Percentiles rank a stretch among this genome's conserved stretches.
Conservation (phyloP, 2,113 vertebrate species). For the Vimba vimba region DNA sequence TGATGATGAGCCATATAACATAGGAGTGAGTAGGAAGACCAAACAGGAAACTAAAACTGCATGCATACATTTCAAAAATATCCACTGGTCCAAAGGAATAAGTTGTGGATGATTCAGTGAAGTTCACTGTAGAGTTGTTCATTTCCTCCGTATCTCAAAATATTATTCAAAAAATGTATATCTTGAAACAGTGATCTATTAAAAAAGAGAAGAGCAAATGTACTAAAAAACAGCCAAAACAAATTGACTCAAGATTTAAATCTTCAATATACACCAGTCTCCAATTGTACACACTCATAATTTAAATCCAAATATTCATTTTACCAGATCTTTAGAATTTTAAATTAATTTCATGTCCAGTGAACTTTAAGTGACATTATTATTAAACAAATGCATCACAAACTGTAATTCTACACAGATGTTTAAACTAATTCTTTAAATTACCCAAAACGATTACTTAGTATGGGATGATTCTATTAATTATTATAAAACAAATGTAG, state of each 20-base stretch:
- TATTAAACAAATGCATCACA: not conserved
- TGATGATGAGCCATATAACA: constrained; percentile 15
- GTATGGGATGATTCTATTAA: not conserved
- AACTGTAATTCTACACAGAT: not conserved
- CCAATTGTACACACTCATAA: not conserved
- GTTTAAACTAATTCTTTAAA: not conserved
- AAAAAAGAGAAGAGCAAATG: not conserved
- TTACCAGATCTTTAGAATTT: too few species aligned
- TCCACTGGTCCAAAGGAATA: not conserved
- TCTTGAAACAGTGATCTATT: not conserved
- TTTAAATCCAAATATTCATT: not conserved
- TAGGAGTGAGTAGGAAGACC: constrained; percentile 21
- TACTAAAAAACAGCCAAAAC: not conserved
- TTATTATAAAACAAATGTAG: not conserved
- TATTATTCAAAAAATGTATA: not conserved
- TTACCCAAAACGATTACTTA: too few species aligned
- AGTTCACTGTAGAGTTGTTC: not conserved
- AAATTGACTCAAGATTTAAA: not conserved
- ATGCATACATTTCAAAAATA: not conserved
- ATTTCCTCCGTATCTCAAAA: constrained; percentile 1
- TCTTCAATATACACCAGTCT: not conserved
- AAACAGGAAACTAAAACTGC: not conserved
- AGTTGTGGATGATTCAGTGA: not conserved
- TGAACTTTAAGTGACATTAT: too few species aligned
- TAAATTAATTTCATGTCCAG: too few species aligned